A percentile compares a stretch with the other conserved stretches of the same genome.
These are phyloP conservation scores for Meles meles DNA, from an alignment of 2,113 vertebrate species.

Conservation along the genomic window DNA sequence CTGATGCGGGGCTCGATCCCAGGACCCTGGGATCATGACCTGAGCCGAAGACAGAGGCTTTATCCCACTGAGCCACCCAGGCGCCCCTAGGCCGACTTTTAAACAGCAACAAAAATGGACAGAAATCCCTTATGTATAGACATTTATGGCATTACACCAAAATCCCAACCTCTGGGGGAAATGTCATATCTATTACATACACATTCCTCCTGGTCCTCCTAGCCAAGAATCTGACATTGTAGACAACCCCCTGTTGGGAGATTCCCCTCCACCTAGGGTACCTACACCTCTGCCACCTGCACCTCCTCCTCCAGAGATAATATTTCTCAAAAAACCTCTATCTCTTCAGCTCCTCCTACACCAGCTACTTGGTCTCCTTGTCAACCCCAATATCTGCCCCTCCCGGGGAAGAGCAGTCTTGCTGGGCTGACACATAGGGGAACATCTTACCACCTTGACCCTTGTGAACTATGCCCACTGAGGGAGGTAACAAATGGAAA, in stretches of 20 bases:
- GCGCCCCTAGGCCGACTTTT: neutral
- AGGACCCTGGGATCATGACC: no score
- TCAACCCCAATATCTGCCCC: neutral
- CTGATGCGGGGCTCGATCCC: no score
- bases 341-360: neutral
- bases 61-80: no score
- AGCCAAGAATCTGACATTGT: neutral
- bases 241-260: neutral
- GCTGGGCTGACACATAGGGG: neutral
- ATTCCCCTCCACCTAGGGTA: neutral
- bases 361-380: neutral
- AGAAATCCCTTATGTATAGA: neutral
- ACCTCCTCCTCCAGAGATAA: neutral
- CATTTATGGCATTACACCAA: neutral
- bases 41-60: no score
- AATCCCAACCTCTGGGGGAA: neutral
- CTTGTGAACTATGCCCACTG: neutral
- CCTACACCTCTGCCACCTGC: neutral
- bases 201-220: neutral
- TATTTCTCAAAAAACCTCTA: neutral
- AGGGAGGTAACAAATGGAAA: neutral
- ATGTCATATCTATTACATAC: neutral
- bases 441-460: neutral
- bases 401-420: neutral
- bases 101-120: neutral